Evolutionary conservation across 2,888 invertebrate species (phyloP).

Genomic region (Chironomus tentans): DNA sequence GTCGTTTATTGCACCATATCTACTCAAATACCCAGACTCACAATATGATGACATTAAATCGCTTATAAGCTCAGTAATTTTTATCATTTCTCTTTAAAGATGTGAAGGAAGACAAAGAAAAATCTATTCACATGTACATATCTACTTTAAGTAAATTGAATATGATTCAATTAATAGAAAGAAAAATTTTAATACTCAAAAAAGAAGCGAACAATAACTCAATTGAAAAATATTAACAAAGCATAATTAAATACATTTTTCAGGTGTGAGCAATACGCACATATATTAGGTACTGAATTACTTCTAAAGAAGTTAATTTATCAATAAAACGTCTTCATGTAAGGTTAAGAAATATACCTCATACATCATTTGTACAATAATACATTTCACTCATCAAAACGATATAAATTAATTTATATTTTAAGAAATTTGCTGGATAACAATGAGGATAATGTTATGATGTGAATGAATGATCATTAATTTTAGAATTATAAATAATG

Average conservation of each 20-base stretch:
- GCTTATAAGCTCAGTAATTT: neutral
- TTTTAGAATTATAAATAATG: neutral
- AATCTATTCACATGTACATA: neutral
- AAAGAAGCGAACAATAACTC: no score
- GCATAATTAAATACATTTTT: neutral
- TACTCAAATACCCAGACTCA: neutral
- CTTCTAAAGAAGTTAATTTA: constrained; percentile 13
- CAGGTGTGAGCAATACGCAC: neutral
- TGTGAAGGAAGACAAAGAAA: neutral
- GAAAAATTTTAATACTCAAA: neutral
- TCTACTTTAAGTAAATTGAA: neutral
- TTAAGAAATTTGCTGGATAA: no score
- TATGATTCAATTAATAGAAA: neutral
- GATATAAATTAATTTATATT: no score
- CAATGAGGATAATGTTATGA: no score
- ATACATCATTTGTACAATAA: neutral
- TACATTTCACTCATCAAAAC: no score
- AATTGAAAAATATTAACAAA: neutral
- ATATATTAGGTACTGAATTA: neutral
- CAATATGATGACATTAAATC: constrained; percentile 20
- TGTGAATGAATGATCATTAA: neutral
- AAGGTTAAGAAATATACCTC: neutral
- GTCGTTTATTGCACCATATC: constrained; percentile 22
- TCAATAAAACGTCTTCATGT: constrained; percentile 14
- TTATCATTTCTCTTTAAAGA: neutral